Base-by-base conservation (phyloP, 2,888 invertebrate species). In the Mesopsocus fuscifrons region DNA sequence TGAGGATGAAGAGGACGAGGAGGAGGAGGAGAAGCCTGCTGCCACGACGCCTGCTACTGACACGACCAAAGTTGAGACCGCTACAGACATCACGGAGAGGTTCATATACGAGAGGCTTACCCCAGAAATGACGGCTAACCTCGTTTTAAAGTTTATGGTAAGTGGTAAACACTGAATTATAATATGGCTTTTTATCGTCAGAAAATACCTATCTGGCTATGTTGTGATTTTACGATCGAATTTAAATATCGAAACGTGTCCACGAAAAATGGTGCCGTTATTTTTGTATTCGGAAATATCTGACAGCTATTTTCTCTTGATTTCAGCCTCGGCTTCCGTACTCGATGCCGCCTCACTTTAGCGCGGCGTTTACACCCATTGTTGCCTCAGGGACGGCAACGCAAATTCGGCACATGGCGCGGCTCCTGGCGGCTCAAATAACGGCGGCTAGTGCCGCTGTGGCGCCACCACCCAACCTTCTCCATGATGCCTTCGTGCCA, bases 311-410 rank as follows among this genome's bases (percentile, higher is more conserved):
- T n/a, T n/a, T n/a, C n/a, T 41, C 43, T 26, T 46, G 46, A 44
- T 53, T 53, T n/a, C 50, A 73, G 72, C 65, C 68, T 38, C 68
- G 79, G 57, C 66, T 98, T 16, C 97, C 98, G 0, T 73, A 71
- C 31, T 69, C 68, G 34, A 82, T 89, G 71, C 92, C 97, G 0
- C 61, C 71, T 1, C 70, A 71, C 47, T 98, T 98, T 57, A 66
- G 76, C 45, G 67, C 72, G 5, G 74, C 79, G 3, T 98, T 94
- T 62, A 80, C 81, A 3, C 94, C 95, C 0, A 85, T 89, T 46
- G 78, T 85, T 1, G 83, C 84, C 41, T 77, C 87, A 15, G 89
- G 92, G 1, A 77, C 77, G 2, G 75, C 74, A 46, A 66, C 71
- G 1, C 88, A 88, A 57, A 74, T 82, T 47, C 72, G 71, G 52